Evolutionary conservation across 2,888 invertebrate genomes (phyloP).

Genomic region (Polydrusus cervinus): DNA sequence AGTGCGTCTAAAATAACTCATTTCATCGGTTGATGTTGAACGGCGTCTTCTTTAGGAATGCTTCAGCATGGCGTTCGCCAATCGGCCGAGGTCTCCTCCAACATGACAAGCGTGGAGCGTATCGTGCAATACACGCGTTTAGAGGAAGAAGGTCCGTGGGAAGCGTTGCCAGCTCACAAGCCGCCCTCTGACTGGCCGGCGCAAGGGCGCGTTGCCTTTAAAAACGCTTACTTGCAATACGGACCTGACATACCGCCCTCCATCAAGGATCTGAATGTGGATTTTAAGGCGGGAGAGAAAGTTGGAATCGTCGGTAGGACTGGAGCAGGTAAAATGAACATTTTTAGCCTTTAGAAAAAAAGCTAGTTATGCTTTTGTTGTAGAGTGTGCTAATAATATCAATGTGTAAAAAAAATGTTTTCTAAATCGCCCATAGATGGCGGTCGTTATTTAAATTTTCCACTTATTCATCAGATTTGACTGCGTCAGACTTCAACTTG

Average conservation of each 20-base stretch:
- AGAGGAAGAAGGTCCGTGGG: slow-evolving; percentile 78
- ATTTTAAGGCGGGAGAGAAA: slow-evolving; percentile 79
- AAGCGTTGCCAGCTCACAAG: slow-evolving; percentile 73
- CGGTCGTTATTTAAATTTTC: no score
- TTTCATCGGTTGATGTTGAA: no score
- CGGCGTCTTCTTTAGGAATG: slow-evolving; percentile 73
- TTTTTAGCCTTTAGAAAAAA: no score
- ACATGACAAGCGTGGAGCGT: slow-evolving; percentile 88
- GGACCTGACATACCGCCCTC: slow-evolving; percentile 78
- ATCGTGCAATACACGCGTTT: slow-evolving; percentile 85
- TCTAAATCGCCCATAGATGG: no score
- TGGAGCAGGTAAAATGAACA: slow-evolving; percentile 39
- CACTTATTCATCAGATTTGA: no score
- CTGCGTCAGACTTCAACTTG: no score
- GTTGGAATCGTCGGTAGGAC: slow-evolving; percentile 66
- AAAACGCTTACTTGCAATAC: slow-evolving; percentile 79
- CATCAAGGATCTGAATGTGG: slow-evolving; percentile 79
- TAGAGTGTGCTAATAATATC: no score
- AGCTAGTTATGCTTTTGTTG: no score
- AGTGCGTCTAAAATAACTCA: no score
- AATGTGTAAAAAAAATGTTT: no score
- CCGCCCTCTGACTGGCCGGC: slow-evolving; percentile 78
- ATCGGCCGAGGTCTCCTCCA: slow-evolving; percentile 84
- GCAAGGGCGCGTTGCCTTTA: slow-evolving; percentile 76
- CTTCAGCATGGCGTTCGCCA: slow-evolving; percentile 87